Evolutionary conservation across 2,888 invertebrate genomes (phyloP).

Genomic region (Clostera curtula): DNA sequence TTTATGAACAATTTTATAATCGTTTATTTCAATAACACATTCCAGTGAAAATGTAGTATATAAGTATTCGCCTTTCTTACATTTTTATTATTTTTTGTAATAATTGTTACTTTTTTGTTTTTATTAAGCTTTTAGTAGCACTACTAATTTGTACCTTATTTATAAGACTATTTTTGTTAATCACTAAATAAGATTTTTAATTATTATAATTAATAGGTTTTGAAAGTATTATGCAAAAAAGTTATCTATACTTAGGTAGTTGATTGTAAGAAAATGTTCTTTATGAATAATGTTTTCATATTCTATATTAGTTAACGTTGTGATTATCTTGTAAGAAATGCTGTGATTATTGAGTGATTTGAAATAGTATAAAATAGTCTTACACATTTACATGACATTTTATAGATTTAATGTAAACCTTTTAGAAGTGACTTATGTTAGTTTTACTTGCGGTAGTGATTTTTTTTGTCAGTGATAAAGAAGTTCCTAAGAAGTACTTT

Average conservation of each 20-base stretch:
- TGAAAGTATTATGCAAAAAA: conserved; percentile 1
- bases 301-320: background rate
- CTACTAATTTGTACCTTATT: background rate
- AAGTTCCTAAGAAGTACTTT: no score
- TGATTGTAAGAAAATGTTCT: conserved; percentile 1
- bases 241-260: conserved; percentile 1
- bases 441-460: no score
- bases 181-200: background rate
- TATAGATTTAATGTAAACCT: background rate
- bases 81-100: no score
- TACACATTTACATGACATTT: background rate
- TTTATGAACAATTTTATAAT: conserved; percentile 15
- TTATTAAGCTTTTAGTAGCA: conserved; percentile 1
- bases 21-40: conserved; percentile 10
- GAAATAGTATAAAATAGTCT: background rate
- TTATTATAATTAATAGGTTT: conserved; percentile 1
- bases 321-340: no score
- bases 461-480: no score
- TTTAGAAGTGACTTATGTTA: no score
- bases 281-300: conserved; percentile 1
- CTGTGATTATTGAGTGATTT: conserved; percentile 1
- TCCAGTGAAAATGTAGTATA: no score
- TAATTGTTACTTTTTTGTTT: no score
- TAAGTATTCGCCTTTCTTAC: no score
- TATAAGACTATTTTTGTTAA: conserved; percentile 1